Evolutionary conservation across 2,113 vertebrate genomes (phyloP).

Genomic region (Hepsetus odoe): DNA sequence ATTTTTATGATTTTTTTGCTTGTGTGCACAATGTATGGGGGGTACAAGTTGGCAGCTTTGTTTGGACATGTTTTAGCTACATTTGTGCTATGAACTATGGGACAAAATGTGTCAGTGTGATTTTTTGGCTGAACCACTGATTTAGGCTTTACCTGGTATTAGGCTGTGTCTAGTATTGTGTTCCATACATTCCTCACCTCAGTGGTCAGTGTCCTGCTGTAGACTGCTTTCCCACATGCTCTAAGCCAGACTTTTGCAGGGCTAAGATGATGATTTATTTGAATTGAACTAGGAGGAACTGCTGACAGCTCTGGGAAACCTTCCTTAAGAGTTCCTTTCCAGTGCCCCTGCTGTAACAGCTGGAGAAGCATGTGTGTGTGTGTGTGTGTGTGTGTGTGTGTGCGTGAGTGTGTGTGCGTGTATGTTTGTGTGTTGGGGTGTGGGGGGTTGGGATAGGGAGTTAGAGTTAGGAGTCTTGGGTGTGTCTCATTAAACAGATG

Average conservation of each 20-base stretch:
- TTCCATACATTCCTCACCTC: background rate
- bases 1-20: no score
- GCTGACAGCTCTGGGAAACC: slow-evolving; percentile 57
- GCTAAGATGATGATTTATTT: slow-evolving; percentile 51
- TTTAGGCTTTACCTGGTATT: background rate
- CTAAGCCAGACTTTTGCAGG: slow-evolving; percentile 1
- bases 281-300: slow-evolving; percentile 39
- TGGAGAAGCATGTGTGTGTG: slow-evolving; percentile 35
- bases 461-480: slow-evolving; percentile 25
- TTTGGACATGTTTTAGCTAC: no score
- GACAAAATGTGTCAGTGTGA: background rate
- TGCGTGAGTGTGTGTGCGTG: slow-evolving; percentile 20
- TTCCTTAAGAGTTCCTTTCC: slow-evolving; percentile 32
- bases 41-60: no score
- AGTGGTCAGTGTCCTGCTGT: background rate
- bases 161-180: background rate
- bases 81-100: no score
- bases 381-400: slow-evolving; percentile 18
- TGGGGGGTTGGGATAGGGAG: slow-evolving; percentile 22
- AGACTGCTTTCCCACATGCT: slow-evolving; percentile 31
- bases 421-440: slow-evolving; percentile 1
- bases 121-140: background rate
- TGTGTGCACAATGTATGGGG: no score
- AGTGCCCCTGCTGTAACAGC: slow-evolving; percentile 42
- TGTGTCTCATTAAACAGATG: slow-evolving; percentile 42